phyloP scores from a whole-genome alignment of 30 jellyfish, hydroid and myxozoan genomes.

The Pseudorhiza aurosa region DNA sequence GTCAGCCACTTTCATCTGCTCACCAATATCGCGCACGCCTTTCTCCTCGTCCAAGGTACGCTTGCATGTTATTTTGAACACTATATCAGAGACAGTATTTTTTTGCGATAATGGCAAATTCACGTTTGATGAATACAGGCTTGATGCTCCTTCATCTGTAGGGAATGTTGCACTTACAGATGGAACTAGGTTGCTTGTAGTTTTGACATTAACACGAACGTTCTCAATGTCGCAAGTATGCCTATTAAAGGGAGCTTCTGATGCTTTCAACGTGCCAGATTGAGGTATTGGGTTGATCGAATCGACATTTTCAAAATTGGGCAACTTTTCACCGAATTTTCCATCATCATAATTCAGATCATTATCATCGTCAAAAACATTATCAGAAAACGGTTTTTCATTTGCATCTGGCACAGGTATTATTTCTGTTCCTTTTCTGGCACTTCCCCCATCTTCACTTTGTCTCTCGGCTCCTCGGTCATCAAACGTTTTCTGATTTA shows the following conservation, averaged over 20 bases:
- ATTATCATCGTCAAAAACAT: no score
- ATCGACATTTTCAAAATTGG: not conserved
- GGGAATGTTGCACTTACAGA: not conserved
- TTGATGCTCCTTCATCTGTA: not conserved
- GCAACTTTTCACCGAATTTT: no score
- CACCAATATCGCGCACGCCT: not conserved
- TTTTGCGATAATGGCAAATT: not conserved
- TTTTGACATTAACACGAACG: slow-evolving; percentile 25
- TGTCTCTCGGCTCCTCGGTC: not conserved
- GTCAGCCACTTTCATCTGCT: not conserved
- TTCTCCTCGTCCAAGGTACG: slow-evolving; percentile 7
- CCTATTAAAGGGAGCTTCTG: not conserved
- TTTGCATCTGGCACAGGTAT: not conserved
- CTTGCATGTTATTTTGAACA: slow-evolving; percentile 16
- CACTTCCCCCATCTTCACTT: not conserved
- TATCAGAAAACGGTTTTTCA: no score
- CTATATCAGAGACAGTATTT: not conserved
- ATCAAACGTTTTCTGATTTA: no score
- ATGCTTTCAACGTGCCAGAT: not conserved
- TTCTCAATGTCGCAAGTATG: slow-evolving; percentile 8
- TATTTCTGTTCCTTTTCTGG: not conserved
- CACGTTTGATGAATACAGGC: not conserved
- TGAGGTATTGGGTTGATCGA: not conserved
- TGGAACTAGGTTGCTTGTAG: slow-evolving; percentile 27
- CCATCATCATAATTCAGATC: no score